Percentiles rank a stretch among this genome's conserved stretches.
Evolutionary conservation across 2,113 vertebrate genomes (phyloP).

Genomic region (Polypterus bichir): DNA sequence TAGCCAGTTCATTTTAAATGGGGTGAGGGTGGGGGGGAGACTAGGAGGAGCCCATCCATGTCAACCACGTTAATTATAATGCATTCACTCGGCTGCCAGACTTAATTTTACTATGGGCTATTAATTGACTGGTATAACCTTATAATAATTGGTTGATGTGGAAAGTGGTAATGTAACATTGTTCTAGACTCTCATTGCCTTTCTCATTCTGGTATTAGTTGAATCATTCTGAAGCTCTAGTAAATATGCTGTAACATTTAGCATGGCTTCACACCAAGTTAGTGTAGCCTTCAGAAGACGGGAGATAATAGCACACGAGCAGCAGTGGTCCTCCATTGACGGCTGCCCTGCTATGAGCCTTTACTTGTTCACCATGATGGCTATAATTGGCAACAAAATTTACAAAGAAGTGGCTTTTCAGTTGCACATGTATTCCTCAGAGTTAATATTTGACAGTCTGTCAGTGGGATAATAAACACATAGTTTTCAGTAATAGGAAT

Average conservation of each 20-base stretch:
- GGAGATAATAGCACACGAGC: slow-evolving; percentile 55
- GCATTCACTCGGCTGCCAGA: slow-evolving; percentile 71
- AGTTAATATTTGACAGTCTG: slow-evolving; percentile 73
- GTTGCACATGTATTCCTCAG: slow-evolving; percentile 80
- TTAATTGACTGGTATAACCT: slow-evolving; percentile 75
- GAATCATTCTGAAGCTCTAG: slow-evolving; percentile 86
- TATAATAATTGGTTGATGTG: slow-evolving; percentile 90
- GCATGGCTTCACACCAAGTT: slow-evolving; percentile 97
- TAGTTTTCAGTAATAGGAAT: slow-evolving; percentile 78
- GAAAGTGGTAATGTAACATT: slow-evolving; percentile 90
- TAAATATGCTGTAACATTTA: slow-evolving; percentile 98
- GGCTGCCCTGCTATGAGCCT: slow-evolving; percentile 61
- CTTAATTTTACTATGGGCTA: slow-evolving; percentile 74
- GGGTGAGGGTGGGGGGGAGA: slow-evolving; percentile 23
- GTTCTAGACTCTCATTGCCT: slow-evolving; percentile 91
- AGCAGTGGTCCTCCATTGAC: slow-evolving; percentile 64
- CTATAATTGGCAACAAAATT: slow-evolving; percentile 65
- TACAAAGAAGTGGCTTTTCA: slow-evolving; percentile 75
- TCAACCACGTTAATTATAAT: slow-evolving; percentile 71
- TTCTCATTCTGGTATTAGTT: slow-evolving; percentile 83
- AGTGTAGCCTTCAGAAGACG: slow-evolving; percentile 74
- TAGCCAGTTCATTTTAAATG: slow-evolving; percentile 66
- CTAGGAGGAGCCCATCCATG: slow-evolving; percentile 63
- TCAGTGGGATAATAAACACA: slow-evolving; percentile 73
- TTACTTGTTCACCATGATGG: slow-evolving; percentile 67